phyloP scores from a whole-genome alignment of 2,888 invertebrate species.

The Rhingia rostrata region DNA sequence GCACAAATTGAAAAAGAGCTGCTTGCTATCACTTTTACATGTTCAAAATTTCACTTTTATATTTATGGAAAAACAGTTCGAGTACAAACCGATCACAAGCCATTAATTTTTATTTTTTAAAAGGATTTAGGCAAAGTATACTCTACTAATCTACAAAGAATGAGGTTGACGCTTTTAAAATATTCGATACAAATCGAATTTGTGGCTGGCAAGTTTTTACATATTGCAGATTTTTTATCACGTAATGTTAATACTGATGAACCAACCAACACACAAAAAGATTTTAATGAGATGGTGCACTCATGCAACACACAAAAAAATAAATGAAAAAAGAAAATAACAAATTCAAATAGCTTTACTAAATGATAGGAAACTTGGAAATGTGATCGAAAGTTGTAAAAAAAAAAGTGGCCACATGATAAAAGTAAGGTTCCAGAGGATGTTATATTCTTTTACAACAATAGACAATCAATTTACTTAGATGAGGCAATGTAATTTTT shows the following conservation, averaged over 20 bases:
- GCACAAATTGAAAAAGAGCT: conserved; percentile 43
- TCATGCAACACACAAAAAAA: conserved; percentile 5
- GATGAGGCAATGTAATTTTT: conserved; percentile 73
- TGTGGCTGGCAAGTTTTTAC: conserved; percentile 33
- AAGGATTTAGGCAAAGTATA: conserved; percentile 30
- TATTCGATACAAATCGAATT: conserved; percentile 27
- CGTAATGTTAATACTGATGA: conserved; percentile 80
- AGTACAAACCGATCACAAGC: conserved; percentile 45
- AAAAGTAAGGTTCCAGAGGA: conserved; percentile 37
- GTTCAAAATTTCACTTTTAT: conserved; percentile 41
- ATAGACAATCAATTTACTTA: conserved; percentile 66
- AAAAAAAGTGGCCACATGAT: conserved; percentile 64
- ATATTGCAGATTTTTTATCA: conserved; percentile 82
- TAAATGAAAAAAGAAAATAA: too few relatives aligned
- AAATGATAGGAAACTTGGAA: not conserved
- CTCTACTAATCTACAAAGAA: conserved; percentile 31
- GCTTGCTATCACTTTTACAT: conserved; percentile 27
- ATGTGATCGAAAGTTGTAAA: not conserved
- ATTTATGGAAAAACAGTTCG: conserved; percentile 31
- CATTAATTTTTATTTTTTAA: conserved; percentile 42
- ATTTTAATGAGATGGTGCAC: conserved; percentile 44
- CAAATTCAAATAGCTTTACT: too few relatives aligned
- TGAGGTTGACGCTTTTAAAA: conserved; percentile 32
- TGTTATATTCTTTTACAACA: conserved; percentile 62
- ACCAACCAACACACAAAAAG: not conserved